Conservation (phyloP, 1,140 invertebrate genomes). For the Helicoverpa zea region DNA sequence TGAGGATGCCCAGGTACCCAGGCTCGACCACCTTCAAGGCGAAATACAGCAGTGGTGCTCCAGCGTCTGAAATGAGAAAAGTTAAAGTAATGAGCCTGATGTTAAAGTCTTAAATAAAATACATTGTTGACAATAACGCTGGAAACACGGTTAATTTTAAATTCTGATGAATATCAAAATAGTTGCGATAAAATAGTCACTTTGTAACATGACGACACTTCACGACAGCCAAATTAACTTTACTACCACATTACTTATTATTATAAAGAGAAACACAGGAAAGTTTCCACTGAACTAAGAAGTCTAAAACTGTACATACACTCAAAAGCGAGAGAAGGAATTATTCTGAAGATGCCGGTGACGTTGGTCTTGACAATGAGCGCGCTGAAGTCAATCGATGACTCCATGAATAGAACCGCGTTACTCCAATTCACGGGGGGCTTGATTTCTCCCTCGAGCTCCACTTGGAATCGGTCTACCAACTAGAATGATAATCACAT, state of each 20-base stretch:
- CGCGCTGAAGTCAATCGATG: conserved; percentile 65
- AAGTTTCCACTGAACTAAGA: no score
- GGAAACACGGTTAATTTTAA: no score
- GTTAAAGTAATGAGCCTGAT: no score
- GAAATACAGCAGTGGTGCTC: conserved; percentile 55
- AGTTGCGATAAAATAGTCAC: no score
- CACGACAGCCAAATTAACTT: no score
- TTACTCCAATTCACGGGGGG: conserved; percentile 62
- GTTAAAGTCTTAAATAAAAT: no score
- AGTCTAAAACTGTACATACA: conserved; percentile 55
- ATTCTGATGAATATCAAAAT: no score
- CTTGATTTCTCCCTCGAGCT: conserved; percentile 55
- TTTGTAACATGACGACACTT: no score
- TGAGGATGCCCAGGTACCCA: conserved; percentile 69
- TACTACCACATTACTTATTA: no score
- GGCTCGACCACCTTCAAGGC: conserved; percentile 68
- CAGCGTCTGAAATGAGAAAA: conserved; percentile 52
- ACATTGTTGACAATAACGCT: no score
- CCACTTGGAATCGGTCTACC: conserved; percentile 63
- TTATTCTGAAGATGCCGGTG: conserved; percentile 61
- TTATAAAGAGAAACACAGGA: no score
- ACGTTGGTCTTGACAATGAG: conserved; percentile 60
- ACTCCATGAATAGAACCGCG: conserved; percentile 69
- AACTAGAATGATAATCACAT: conserved; percentile 57
- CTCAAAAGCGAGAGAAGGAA: conserved; percentile 64